These are phyloP conservation scores for Coremacera marginata DNA, from an alignment of 2,888 invertebrate species.

Conservation along the genomic window DNA sequence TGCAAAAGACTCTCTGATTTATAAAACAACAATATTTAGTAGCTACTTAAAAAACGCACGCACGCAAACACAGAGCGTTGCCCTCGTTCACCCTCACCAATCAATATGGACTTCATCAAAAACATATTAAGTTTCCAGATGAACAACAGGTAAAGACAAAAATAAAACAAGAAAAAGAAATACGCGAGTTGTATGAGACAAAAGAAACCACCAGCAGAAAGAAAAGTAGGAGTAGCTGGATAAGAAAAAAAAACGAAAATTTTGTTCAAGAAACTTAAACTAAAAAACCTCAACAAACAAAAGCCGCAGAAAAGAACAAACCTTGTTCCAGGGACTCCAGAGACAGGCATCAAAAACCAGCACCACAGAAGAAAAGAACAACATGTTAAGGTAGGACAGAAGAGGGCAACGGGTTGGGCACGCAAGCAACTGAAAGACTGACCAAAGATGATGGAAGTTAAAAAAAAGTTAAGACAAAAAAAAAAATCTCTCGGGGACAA, in stretches of 20 bases:
- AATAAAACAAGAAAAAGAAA: not conserved
- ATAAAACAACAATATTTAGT: not conserved
- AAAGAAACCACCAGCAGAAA: not conserved
- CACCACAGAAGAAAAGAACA: not conserved
- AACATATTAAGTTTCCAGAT: slow-evolving; percentile 51
- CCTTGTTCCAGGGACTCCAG: not conserved
- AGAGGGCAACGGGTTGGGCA: not conserved
- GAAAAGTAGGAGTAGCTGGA: not conserved
- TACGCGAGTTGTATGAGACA: not conserved
- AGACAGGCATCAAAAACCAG: not conserved
- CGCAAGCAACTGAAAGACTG: not conserved
- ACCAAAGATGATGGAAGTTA: not conserved
- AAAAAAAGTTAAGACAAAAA: not conserved
- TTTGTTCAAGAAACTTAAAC: not conserved
- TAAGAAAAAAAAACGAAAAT: not conserved
- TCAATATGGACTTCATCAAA: slow-evolving; percentile 50
- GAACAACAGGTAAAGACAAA: slow-evolving; percentile 48
- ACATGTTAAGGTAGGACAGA: not conserved
- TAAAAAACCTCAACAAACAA: slow-evolving; percentile 19
- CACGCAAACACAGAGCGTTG: not conserved
- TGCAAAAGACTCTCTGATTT: too few relatives aligned
- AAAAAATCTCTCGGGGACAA: too few relatives aligned
- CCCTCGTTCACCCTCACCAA: slow-evolving; percentile 22
- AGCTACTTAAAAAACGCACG: not conserved
- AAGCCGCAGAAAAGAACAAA: not conserved